These are phyloP conservation scores for Tetrao urogallus DNA, from an alignment of 2,113 vertebrate species.

Conservation along the genomic window DNA sequence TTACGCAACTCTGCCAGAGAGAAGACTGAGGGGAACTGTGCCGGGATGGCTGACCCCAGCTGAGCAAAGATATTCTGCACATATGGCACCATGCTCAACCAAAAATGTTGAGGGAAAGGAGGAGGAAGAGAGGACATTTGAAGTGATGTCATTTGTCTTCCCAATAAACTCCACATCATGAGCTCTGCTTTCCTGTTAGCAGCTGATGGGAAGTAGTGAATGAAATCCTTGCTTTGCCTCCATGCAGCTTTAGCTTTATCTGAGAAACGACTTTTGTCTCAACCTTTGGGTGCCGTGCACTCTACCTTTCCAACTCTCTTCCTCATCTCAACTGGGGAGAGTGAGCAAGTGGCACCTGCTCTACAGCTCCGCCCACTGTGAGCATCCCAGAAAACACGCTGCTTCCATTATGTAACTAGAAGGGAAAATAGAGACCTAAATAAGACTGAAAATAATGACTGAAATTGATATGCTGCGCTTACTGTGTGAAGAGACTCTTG, in stretches of 20 bases:
- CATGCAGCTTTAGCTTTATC: not conserved
- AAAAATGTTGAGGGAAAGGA: not conserved
- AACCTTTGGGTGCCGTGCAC: not conserved
- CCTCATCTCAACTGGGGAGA: not conserved
- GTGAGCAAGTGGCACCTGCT: not conserved
- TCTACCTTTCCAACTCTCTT: not conserved
- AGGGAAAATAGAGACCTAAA: not conserved
- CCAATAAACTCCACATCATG: not conserved
- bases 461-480: not conserved
- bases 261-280: not conserved
- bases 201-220: not conserved
- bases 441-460: not conserved
- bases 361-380: not conserved
- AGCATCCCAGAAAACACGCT: conserved; percentile 52
- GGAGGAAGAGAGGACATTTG: not conserved
- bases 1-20: not conserved
- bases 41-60: not conserved
- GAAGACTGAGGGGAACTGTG: no score
- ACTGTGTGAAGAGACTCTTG: not conserved
- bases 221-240: not conserved
- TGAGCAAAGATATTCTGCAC: not conserved
- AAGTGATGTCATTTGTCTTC: not conserved
- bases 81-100: not conserved
- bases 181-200: not conserved
- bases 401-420: not conserved